phyloP scores from a whole-genome alignment of 2,888 invertebrate species.

The Agrochola macilenta region DNA sequence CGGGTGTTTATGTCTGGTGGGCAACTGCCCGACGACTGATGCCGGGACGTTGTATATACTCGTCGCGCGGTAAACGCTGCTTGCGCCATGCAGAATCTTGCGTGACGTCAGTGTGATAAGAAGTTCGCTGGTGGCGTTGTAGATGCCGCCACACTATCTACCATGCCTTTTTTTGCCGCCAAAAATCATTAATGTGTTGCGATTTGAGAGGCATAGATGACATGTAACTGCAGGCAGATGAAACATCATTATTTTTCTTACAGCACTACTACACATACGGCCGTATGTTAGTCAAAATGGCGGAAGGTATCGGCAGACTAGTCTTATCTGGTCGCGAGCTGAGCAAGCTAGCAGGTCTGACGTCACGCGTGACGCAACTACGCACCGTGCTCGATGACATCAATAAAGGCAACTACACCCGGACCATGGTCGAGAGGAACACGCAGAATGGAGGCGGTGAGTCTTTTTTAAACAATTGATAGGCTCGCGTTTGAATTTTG shows the following conservation, averaged over 20 bases:
- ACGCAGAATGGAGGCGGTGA: conserved; percentile 73
- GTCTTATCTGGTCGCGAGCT: conserved; percentile 98
- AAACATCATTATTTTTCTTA: conserved; percentile 11
- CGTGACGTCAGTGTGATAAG: no score
- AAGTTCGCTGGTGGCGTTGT: no score
- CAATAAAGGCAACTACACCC: conserved; percentile 93
- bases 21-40: no score
- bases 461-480: conserved; percentile 11
- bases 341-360: conserved; percentile 98
- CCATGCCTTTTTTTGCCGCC: neutral
- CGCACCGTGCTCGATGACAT: conserved; percentile 95
- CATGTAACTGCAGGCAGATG: neutral
- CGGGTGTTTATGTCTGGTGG: no score
- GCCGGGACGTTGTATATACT: no score
- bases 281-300: conserved; percentile 98
- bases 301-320: conserved; percentile 98
- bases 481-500: no score
- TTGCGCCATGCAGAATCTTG: no score
- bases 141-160: neutral
- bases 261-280: conserved; percentile 99
- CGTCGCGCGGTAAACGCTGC: no score
- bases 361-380: conserved; percentile 97
- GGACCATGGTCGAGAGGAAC: conserved; percentile 88
- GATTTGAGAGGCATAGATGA: neutral
- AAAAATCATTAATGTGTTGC: neutral